These are phyloP conservation scores for Anoplius nigerrimus DNA, from an alignment of 2,888 invertebrate species.

Conservation along the genomic window DNA sequence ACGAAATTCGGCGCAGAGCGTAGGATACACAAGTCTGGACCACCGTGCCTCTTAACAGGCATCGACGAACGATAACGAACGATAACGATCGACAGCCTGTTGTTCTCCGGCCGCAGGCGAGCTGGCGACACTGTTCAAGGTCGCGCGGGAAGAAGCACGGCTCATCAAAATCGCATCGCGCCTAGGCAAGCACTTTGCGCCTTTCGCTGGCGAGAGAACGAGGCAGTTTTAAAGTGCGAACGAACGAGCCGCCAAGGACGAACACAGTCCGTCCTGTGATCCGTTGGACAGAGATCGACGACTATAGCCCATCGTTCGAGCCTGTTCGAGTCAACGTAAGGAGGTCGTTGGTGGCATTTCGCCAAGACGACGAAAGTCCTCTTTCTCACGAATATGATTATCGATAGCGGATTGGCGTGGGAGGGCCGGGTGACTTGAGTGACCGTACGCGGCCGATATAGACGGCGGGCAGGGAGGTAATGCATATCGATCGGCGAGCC, in stretches of 20 bases:
- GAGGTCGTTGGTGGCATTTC: conserved; percentile 4
- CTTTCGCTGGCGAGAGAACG: neutral
- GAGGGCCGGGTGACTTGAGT: neutral
- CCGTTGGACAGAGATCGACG: too few relatives aligned
- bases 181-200: neutral
- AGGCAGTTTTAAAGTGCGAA: too few relatives aligned
- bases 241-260: too few relatives aligned
- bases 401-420: neutral
- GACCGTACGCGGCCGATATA: conserved; percentile 3
- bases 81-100: too few relatives aligned
- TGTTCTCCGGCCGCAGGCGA: neutral
- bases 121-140: neutral
- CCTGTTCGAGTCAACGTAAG: neutral
- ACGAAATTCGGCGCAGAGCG: too few relatives aligned
- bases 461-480: conserved; percentile 25
- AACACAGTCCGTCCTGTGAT: too few relatives aligned
- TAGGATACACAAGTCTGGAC: too few relatives aligned
- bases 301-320: too few relatives aligned
- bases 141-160: too few relatives aligned
- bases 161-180: too few relatives aligned
- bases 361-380: neutral
- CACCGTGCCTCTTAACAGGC: too few relatives aligned
- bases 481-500: conserved; percentile 46
- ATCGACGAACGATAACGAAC: too few relatives aligned
- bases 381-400: conserved; percentile 19